A percentile compares a stretch with the other conserved stretches of the same genome.
Conservation (phyloP, 2,797 vertebrate species). For the Brachyalestes nurse region DNA sequence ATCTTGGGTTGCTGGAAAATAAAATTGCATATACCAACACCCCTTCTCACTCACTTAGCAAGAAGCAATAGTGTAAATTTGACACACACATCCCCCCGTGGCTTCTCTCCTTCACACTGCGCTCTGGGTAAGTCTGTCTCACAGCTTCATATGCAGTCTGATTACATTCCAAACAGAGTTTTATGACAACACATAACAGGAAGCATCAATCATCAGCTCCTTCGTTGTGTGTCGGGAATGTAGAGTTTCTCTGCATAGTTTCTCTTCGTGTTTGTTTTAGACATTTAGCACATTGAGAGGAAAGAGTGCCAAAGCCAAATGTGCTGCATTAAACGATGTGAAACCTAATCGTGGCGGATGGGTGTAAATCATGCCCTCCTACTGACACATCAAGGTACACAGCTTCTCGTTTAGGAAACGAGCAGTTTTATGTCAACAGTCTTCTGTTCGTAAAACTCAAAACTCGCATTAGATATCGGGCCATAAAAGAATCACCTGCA, state of each 20-base stretch:
- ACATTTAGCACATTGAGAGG: constrained; percentile 61
- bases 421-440: constrained; percentile 71
- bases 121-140: constrained; percentile 26
- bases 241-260: constrained; percentile 39
- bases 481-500: constrained; percentile 79
- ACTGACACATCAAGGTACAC: constrained; percentile 67
- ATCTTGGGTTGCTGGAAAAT: constrained; percentile 6
- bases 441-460: constrained; percentile 69
- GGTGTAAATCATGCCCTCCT: constrained; percentile 68
- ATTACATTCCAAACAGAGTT: constrained; percentile 44
- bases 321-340: constrained; percentile 58
- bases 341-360: constrained; percentile 61
- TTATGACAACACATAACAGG: constrained; percentile 55
- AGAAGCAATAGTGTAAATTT: constrained; percentile 45
- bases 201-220: constrained; percentile 45
- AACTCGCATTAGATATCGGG: constrained; percentile 67
- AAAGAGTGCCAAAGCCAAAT: constrained; percentile 61
- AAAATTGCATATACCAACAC: not conserved
- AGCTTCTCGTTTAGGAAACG: constrained; percentile 72
- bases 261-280: constrained; percentile 46
- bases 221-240: constrained; percentile 46
- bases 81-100: constrained; percentile 35
- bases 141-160: constrained; percentile 21
- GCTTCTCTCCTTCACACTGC: constrained; percentile 17
- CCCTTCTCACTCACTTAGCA: constrained; percentile 3